Conservation (phyloP, 2,888 invertebrate genomes). For the Orthosia incerta region DNA sequence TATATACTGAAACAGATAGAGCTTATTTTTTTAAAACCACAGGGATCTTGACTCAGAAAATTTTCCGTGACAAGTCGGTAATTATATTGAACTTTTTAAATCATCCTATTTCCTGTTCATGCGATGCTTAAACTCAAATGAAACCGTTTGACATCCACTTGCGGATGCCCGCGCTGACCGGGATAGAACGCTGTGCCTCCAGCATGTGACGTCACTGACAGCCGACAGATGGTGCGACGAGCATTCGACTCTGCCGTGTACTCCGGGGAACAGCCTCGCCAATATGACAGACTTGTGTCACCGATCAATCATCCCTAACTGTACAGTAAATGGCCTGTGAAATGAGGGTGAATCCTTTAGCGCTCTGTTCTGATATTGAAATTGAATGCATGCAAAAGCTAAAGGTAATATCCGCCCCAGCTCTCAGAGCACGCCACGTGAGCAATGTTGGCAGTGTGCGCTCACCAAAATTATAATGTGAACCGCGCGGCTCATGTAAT, state of each 20-base stretch:
- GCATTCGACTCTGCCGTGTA: neutral
- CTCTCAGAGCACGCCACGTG: neutral
- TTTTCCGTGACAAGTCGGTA: neutral
- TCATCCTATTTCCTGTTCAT: neutral
- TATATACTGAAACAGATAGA: too few relatives aligned
- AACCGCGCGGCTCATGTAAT: conserved; percentile 29
- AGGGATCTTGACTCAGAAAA: too few relatives aligned
- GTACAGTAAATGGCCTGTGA: neutral
- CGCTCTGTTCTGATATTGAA: too few relatives aligned
- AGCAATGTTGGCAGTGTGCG: neutral
- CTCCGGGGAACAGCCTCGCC: neutral
- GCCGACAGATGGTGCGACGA: neutral
- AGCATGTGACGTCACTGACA: neutral
- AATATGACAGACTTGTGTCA: neutral
- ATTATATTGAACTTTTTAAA: neutral
- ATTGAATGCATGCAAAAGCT: too few relatives aligned
- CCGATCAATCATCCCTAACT: neutral
- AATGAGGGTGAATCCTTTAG: neutral
- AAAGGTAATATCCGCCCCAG: neutral
- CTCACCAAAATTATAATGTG: conserved; percentile 37
- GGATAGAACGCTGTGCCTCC: neutral
- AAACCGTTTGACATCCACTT: neutral
- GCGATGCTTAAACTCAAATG: neutral
- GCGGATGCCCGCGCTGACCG: neutral
- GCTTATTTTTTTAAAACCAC: neutral